These are phyloP conservation scores for Caenorhabditis sulstoni DNA, from an alignment of 2,888 invertebrate species.

Conservation along the genomic window DNA sequence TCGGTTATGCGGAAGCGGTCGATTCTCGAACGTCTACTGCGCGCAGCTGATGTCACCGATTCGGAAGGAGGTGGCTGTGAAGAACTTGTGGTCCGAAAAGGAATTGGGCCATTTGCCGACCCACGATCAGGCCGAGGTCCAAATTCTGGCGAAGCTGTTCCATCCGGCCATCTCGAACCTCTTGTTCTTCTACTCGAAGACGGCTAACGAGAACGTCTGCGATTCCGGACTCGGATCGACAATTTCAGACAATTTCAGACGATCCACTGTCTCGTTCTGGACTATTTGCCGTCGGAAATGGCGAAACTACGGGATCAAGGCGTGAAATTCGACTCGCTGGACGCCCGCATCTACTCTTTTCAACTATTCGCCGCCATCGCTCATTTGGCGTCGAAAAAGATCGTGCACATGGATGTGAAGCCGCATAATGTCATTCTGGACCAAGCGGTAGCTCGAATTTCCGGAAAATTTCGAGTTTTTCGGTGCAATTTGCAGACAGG, in stretches of 20 bases:
- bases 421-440: conserved; percentile 74
- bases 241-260: conserved; percentile 29
- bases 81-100: conserved; percentile 69
- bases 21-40: conserved; percentile 73
- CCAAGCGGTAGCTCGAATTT: conserved; percentile 25
- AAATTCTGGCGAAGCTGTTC: conserved; percentile 62
- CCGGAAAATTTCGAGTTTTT: background rate
- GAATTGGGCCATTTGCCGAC: conserved; percentile 19
- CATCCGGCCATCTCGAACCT: conserved; percentile 70
- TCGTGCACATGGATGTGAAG: conserved; percentile 76
- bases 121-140: conserved; percentile 55
- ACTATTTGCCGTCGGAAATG: conserved; percentile 70
- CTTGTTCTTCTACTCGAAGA: conserved; percentile 65
- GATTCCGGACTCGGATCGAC: too few species aligned
- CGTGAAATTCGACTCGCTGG: conserved; percentile 59
- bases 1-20: conserved; percentile 65
- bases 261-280: conserved; percentile 70
- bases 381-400: conserved; percentile 60
- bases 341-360: conserved; percentile 68
- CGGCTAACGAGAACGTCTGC: conserved; percentile 56
- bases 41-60: conserved; percentile 62
- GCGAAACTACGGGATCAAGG: conserved; percentile 62
- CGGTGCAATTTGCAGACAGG: conserved; percentile 42
- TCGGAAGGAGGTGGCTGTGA: conserved; percentile 66
- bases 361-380: conserved; percentile 72